Evolutionary conservation across 2,113 vertebrate genomes (phyloP).

Genomic region (Catharus bicknelli): DNA sequence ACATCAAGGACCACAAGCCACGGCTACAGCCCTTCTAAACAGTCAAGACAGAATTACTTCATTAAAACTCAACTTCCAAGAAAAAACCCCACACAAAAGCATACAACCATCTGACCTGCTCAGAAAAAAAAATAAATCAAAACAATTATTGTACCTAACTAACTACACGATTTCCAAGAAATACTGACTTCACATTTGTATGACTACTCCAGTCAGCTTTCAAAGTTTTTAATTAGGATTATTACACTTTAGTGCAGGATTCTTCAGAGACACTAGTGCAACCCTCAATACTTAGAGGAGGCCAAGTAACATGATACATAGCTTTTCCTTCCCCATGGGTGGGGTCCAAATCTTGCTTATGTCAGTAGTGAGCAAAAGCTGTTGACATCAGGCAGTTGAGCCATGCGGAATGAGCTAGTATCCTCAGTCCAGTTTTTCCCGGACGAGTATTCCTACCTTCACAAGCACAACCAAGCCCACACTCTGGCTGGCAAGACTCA

Average conservation of each 20-base stretch:
- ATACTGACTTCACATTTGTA: background rate
- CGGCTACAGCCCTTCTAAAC: background rate
- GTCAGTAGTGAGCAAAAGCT: conserved; percentile 38
- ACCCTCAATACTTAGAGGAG: conserved; percentile 16
- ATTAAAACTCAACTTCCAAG: background rate
- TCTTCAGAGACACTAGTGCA: conserved; percentile 33
- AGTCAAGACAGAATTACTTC: background rate
- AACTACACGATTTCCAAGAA: background rate
- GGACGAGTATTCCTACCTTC: conserved; percentile 23
- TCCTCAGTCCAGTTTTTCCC: background rate
- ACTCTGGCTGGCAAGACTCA: background rate
- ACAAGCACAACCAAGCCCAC: background rate
- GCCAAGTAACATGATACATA: background rate
- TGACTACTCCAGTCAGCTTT: background rate
- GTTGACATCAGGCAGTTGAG: conserved; percentile 41
- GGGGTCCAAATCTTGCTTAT: conserved; percentile 34
- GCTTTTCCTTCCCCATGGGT: background rate
- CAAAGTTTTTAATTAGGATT: conserved; percentile 5
- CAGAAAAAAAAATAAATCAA: background rate
- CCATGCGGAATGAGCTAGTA: background rate
- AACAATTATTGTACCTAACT: background rate
- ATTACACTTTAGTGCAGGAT: background rate
- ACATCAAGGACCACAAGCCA: background rate
- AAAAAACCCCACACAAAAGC: background rate
- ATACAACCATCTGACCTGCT: background rate